Evolutionary conservation across 2,888 invertebrate species (phyloP).

Genomic region (Tinea semifulvella): DNA sequence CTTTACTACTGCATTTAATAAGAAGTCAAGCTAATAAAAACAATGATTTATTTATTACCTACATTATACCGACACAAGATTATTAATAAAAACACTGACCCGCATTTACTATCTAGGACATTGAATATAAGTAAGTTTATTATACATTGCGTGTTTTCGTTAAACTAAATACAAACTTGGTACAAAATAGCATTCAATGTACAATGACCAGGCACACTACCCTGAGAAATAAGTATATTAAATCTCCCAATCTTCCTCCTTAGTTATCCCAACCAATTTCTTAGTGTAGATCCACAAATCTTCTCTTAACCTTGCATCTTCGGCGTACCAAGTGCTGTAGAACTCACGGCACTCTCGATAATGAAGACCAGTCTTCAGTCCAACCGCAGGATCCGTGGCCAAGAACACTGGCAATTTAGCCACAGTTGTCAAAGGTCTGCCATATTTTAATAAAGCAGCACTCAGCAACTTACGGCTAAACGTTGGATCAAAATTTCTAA

Average conservation of each 20-base stretch:
- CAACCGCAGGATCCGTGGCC: constrained; percentile 33
- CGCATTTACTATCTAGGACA: too few relatives aligned
- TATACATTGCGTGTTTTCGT: too few relatives aligned
- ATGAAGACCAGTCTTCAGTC: constrained; percentile 37
- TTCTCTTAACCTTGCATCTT: constrained; percentile 30
- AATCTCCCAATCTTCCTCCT: constrained; percentile 40
- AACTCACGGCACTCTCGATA: constrained; percentile 41
- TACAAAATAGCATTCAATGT: too few relatives aligned
- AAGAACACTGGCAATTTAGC: constrained; percentile 42
- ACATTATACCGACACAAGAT: too few relatives aligned
- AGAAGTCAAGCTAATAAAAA: too few relatives aligned
- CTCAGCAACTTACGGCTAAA: constrained; percentile 27
- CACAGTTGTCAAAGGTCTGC: constrained; percentile 31
- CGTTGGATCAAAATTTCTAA: constrained; percentile 57
- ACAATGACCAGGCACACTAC: too few relatives aligned
- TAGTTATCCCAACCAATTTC: constrained; percentile 30
- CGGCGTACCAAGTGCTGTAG: constrained; percentile 48
- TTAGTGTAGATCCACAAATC: constrained; percentile 39
- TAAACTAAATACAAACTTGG: too few relatives aligned
- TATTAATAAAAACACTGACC: too few relatives aligned
- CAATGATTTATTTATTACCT: too few relatives aligned
- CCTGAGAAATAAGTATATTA: too few relatives aligned
- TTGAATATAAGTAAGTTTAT: too few relatives aligned
- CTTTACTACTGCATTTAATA: too few relatives aligned
- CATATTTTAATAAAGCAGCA: constrained; percentile 28